Percentiles rank a stretch among this genome's conserved stretches.
These are phyloP conservation scores for Lasioglossum baleicum DNA, from an alignment of 1,140 invertebrate species.

Conservation along the genomic window DNA sequence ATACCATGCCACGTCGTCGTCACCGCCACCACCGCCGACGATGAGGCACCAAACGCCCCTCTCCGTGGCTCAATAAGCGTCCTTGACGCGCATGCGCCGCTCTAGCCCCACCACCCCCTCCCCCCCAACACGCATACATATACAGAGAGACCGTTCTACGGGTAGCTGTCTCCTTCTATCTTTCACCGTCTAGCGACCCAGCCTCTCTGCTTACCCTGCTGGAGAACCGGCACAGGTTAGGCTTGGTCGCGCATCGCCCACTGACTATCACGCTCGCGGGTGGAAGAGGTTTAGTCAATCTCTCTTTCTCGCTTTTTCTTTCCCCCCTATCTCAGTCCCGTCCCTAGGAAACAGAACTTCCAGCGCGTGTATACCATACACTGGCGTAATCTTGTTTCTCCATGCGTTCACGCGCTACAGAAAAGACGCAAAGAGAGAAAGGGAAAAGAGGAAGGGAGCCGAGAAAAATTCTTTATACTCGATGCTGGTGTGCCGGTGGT, in stretches of 20 bases:
- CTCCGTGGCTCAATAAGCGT: constrained; percentile 67
- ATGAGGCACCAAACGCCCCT: constrained; percentile 61
- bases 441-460: constrained; percentile 14
- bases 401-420: constrained; percentile 40
- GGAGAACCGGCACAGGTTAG: constrained; percentile 74
- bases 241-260: constrained; percentile 72
- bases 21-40: constrained; percentile 46
- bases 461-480: constrained; percentile 68
- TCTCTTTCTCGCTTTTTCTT: constrained; percentile 28
- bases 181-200: constrained; percentile 46
- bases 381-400: constrained; percentile 74
- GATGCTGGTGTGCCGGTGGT: constrained; percentile 14
- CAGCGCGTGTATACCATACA: constrained; percentile 53
- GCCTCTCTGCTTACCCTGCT: constrained; percentile 53
- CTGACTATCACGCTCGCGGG: constrained; percentile 69
- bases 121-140: too few relatives aligned
- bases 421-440: constrained; percentile 1
- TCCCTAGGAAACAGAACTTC: constrained; percentile 51
- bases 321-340: constrained; percentile 22
- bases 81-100: constrained; percentile 62
- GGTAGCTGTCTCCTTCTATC: constrained; percentile 34
- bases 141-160: neutral
- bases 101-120: constrained; percentile 28
- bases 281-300: constrained; percentile 52
- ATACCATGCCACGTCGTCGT: constrained; percentile 53